phyloP scores from a whole-genome alignment of 2,888 invertebrate species.

The Trichopria drosophilae region DNA sequence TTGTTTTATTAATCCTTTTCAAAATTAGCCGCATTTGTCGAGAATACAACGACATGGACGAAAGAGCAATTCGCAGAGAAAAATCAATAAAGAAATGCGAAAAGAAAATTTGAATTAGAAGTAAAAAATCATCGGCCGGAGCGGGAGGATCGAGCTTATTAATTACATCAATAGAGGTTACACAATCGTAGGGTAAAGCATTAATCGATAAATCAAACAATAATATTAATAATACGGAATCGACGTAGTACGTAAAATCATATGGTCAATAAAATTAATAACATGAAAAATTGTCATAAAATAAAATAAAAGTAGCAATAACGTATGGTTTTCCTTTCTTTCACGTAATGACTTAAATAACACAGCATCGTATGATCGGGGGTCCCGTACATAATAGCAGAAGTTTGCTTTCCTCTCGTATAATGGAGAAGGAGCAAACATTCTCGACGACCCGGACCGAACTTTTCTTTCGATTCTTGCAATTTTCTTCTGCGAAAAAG shows the following conservation, averaged over 20 bases:
- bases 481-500: too few species aligned
- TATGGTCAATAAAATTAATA: constrained; percentile 57
- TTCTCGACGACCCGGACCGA: too few species aligned
- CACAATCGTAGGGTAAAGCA: constrained; percentile 27
- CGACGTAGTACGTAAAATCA: constrained; percentile 48
- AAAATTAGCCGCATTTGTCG: constrained; percentile 37
- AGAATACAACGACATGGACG: constrained; percentile 42
- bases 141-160: constrained; percentile 34
- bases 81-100: constrained; percentile 1
- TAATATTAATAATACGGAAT: constrained; percentile 39
- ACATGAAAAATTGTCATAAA: constrained; percentile 55
- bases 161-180: constrained; percentile 24
- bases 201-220: constrained; percentile 35
- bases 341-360: constrained; percentile 58
- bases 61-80: constrained; percentile 44
- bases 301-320: constrained; percentile 56
- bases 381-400: constrained; percentile 42
- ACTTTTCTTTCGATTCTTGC: neutral
- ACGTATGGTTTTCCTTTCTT: constrained; percentile 55
- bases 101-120: constrained; percentile 10
- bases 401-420: too few species aligned
- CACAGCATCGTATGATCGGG: constrained; percentile 57
- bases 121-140: constrained; percentile 44
- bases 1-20: constrained; percentile 25
- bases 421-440: too few species aligned